These are phyloP conservation scores for Ecliptopera silaceata DNA, from an alignment of 2,888 invertebrate genomes.

Conservation along the genomic window DNA sequence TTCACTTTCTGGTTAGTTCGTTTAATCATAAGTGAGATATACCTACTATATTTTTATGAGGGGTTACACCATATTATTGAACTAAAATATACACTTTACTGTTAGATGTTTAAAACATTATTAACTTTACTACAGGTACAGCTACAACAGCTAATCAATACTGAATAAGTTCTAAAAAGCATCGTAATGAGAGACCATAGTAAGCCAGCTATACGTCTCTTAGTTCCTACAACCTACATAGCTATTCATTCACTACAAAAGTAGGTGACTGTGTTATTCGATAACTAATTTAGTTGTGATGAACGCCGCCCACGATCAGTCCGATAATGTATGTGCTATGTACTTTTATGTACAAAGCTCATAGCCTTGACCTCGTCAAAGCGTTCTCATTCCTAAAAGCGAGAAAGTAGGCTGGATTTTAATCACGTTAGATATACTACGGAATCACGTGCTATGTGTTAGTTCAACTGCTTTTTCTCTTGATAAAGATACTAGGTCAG, in stretches of 20 bases:
- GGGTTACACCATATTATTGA: too few relatives aligned
- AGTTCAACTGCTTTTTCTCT: too few relatives aligned
- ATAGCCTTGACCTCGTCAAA: constrained; percentile 18
- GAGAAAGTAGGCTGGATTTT: background rate
- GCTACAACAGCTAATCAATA: too few relatives aligned
- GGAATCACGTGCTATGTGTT: too few relatives aligned
- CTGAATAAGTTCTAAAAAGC: background rate
- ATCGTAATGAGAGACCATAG: background rate
- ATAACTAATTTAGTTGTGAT: constrained; percentile 25
- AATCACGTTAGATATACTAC: too few relatives aligned
- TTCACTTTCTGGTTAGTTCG: too few relatives aligned
- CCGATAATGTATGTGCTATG: constrained; percentile 4
- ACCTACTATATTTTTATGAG: too few relatives aligned
- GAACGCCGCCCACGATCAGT: constrained; percentile 15
- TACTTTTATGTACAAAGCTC: background rate
- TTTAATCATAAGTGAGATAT: too few relatives aligned
- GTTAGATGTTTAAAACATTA: too few relatives aligned
- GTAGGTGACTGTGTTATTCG: constrained; percentile 27
- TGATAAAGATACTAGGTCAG: too few relatives aligned
- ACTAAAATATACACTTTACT: too few relatives aligned
- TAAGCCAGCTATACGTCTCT: background rate
- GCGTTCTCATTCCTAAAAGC: constrained; percentile 1
- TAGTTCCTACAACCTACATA: background rate
- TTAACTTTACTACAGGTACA: background rate
- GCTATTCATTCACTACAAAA: constrained; percentile 4